A percentile compares a stretch with the other conserved stretches of the same genome.
Evolutionary conservation across 1,140 invertebrate genomes (phyloP).

Genomic region (Cryptotermes secundus): DNA sequence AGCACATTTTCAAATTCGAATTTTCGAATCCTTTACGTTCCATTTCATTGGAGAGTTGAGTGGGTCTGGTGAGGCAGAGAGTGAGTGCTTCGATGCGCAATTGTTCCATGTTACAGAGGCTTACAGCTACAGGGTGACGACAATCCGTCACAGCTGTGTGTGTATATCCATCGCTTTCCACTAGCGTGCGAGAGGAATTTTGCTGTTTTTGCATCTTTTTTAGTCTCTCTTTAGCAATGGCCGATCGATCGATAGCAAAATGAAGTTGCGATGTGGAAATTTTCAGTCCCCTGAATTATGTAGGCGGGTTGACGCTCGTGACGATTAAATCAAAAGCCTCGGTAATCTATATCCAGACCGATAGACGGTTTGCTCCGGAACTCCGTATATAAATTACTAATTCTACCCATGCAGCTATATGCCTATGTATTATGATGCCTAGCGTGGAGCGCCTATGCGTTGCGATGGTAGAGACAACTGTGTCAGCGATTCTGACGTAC

Average conservation of each 20-base stretch:
- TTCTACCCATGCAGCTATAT: not conserved
- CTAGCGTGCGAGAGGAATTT: conserved; percentile 1
- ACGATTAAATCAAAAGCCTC: conserved; percentile 28
- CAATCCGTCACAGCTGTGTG: not conserved
- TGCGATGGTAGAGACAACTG: not conserved
- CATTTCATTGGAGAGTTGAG: conserved; percentile 26
- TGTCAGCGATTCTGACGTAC: conserved; percentile 11
- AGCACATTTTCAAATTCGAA: conserved; percentile 28
- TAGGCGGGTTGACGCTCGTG: conserved; percentile 25
- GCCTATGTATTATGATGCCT: conserved; percentile 8
- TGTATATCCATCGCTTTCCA: not conserved
- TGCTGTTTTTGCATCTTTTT: conserved; percentile 30
- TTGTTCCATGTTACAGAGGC: not conserved
- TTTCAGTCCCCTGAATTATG: conserved; percentile 26
- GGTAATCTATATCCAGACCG: conserved; percentile 26
- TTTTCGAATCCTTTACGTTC: conserved; percentile 31
- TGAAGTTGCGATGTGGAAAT: conserved; percentile 28
- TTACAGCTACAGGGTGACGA: not conserved
- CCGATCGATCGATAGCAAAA: conserved; percentile 30
- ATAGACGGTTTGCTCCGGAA: not conserved
- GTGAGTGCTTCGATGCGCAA: not conserved
- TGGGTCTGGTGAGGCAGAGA: not conserved
- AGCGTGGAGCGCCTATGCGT: not conserved
- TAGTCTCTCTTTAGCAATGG: not conserved
- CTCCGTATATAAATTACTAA: conserved; percentile 6